Evolutionary conservation across 2,113 vertebrate genomes (phyloP).

Genomic region (Oenanthe melanoleuca): DNA sequence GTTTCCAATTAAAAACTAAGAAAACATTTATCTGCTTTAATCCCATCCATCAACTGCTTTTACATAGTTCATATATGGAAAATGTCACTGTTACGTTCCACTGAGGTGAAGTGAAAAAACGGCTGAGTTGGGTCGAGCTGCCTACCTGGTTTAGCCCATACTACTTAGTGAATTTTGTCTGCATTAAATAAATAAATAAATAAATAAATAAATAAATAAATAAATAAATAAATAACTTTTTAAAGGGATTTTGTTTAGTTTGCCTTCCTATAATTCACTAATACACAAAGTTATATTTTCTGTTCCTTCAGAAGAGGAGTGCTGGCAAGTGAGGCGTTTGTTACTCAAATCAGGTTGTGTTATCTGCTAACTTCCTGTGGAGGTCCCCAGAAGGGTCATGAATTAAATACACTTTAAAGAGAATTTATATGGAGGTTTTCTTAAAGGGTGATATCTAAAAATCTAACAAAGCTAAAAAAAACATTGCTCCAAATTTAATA

Average conservation of each 20-base stretch:
- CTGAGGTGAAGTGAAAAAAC: fast-evolving
- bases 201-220: neutral
- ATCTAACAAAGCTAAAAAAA: neutral
- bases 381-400: neutral
- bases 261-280: neutral
- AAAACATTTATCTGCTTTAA: neutral
- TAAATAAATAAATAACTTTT: neutral
- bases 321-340: neutral
- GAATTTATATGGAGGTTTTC: neutral
- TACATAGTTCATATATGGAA: neutral
- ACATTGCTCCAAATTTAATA: slow-evolving; percentile 6
- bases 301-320: neutral
- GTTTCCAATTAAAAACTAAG: slow-evolving; percentile 17
- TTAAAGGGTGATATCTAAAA: neutral
- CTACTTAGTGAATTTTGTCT: neutral
- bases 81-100: neutral
- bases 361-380: neutral
- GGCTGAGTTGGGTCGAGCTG: neutral
- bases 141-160: neutral
- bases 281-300: neutral
- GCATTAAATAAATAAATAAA: neutral
- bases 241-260: neutral
- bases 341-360: neutral
- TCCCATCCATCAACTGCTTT: neutral
- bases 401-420: neutral